Evolutionary conservation across 92 coral and sea anemone genomes (phyloP).

Genomic region (Montipora capitata): DNA sequence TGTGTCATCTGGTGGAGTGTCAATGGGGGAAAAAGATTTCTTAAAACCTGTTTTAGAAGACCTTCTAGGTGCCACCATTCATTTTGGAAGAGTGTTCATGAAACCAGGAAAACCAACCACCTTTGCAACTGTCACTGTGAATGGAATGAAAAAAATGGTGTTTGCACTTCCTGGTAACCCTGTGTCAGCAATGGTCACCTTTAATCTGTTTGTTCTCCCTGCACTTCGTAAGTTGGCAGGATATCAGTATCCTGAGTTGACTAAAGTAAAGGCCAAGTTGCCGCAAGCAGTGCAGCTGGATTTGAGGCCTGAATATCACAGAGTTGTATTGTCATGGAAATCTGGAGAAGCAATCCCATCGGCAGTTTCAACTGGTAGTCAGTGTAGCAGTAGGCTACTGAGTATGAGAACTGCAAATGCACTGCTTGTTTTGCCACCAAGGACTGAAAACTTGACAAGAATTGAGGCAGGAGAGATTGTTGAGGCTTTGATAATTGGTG

Average conservation of each 20-base stretch:
- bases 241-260: conserved; percentile 71
- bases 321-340: conserved; percentile 93
- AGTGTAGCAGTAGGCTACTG: conserved; percentile 97
- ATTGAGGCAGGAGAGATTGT: conserved; percentile 79
- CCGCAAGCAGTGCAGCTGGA: conserved; percentile 79
- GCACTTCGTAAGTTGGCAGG: conserved; percentile 95
- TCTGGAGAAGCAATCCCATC: conserved; percentile 86
- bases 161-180: conserved; percentile 99
- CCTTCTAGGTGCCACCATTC: conserved; percentile 88
- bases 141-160: conserved; percentile 75
- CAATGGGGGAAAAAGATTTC: conserved; percentile 99
- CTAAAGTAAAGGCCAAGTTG: conserved; percentile 83
- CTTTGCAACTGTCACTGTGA: conserved; percentile 81
- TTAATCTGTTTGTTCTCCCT: conserved; percentile 94
- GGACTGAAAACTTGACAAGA: conserved; percentile 72
- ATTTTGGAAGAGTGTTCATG: conserved; percentile 98
- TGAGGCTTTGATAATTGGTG: conserved; percentile 89
- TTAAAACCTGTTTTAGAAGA: conserved; percentile 93
- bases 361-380: conserved; percentile 96
- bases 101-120: conserved; percentile 99
- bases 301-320: conserved; percentile 95
- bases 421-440: conserved; percentile 90
- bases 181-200: conserved; percentile 97
- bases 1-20: conserved; percentile 98
- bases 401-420: conserved; percentile 99